Evolutionary conservation across 2,113 vertebrate genomes (phyloP).

Genomic region (Casuarius casuarius): DNA sequence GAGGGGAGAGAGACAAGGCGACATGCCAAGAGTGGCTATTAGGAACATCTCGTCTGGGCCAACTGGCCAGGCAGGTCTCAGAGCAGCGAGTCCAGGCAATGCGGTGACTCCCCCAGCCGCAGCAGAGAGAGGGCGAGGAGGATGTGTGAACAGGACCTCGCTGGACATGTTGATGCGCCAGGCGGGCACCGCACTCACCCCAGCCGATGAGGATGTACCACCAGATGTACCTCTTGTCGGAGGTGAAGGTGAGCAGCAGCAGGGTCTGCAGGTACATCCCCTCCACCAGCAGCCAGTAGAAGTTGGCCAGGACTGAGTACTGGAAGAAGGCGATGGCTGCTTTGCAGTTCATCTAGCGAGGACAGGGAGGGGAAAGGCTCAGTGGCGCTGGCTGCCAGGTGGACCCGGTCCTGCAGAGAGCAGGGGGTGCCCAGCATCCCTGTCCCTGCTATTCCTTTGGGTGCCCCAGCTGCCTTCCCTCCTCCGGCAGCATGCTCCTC

Average conservation of each 20-base stretch:
- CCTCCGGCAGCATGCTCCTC: no score
- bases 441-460: fast-evolving
- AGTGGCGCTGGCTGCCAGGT: neutral
- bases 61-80: neutral
- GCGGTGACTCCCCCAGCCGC: no score
- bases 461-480: no score
- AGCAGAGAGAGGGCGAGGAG: no score
- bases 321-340: slow-evolving; percentile 86
- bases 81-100: neutral
- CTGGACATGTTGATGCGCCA: neutral
- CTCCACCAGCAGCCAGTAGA: slow-evolving; percentile 91
- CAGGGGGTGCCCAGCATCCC: neutral
- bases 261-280: slow-evolving; percentile 90
- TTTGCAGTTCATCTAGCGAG: slow-evolving; percentile 81
- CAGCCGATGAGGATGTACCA: slow-evolving; percentile 88
- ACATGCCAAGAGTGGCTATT: neutral
- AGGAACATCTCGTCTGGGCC: no score
- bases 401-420: neutral
- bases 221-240: slow-evolving; percentile 88
- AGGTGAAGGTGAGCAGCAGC: slow-evolving; percentile 87
- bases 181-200: slow-evolving; percentile 74
- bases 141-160: neutral
- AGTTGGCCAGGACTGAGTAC: slow-evolving; percentile 89
- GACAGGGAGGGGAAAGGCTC: neutral
- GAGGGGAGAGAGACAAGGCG: neutral